Evolutionary conservation across 2,888 invertebrate genomes (phyloP).

Genomic region (Syrphus vitripennis): DNA sequence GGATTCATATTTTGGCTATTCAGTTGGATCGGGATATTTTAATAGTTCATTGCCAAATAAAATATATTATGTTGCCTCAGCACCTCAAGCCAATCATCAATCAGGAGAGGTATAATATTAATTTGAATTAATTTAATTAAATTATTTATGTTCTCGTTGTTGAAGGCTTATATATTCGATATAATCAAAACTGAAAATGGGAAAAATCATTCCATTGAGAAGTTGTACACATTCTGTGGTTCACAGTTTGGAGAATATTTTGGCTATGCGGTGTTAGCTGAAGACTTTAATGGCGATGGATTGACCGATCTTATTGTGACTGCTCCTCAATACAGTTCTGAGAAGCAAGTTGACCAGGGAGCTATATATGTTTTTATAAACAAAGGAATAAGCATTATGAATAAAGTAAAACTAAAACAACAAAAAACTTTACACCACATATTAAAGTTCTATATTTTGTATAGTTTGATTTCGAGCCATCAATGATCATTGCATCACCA

Average conservation of each 20-base stretch:
- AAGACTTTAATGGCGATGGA: slow-evolving; percentile 85
- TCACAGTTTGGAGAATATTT: slow-evolving; percentile 85
- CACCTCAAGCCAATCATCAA: slow-evolving; percentile 80
- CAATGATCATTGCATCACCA: slow-evolving; percentile 76
- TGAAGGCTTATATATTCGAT: slow-evolving; percentile 77
- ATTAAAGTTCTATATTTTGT: not conserved
- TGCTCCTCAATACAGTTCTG: slow-evolving; percentile 82
- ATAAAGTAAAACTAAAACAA: not conserved
- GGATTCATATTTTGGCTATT: slow-evolving; percentile 80
- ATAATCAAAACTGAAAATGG: slow-evolving; percentile 67
- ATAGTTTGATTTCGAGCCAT: slow-evolving; percentile 79
- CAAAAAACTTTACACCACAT: not conserved
- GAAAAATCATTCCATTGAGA: slow-evolving; percentile 73
- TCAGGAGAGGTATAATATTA: slow-evolving; percentile 76
- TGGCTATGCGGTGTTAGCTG: slow-evolving; percentile 84
- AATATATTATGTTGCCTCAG: slow-evolving; percentile 79
- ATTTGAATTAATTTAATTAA: not conserved
- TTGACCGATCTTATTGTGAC: slow-evolving; percentile 85
- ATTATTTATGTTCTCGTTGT: not conserved
- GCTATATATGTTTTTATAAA: slow-evolving; percentile 81
- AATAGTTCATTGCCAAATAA: slow-evolving; percentile 75
- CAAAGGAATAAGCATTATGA: slow-evolving; percentile 80
- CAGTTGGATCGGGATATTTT: slow-evolving; percentile 79
- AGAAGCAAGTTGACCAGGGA: slow-evolving; percentile 80
- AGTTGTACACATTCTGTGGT: slow-evolving; percentile 80